Conservation (phyloP, 1,140 invertebrate species). For the Hylyphantes graminicola region DNA sequence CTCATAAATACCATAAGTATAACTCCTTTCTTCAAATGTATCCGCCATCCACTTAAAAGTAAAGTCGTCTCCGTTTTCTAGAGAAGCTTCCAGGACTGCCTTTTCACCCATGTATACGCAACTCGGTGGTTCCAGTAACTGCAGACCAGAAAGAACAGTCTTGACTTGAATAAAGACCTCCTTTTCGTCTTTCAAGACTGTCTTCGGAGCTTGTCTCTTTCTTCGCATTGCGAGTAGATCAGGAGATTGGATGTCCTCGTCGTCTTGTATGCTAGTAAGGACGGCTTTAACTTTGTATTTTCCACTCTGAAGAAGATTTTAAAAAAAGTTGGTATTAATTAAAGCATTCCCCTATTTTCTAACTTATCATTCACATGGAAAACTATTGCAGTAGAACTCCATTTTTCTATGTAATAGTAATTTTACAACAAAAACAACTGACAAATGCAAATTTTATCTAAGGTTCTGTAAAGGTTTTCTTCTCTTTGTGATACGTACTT, state of each 20-base stretch:
- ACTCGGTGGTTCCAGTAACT: neutral
- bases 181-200: neutral
- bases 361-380: neutral
- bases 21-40: neutral
- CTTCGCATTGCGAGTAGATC: too few relatives aligned
- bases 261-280: conserved; percentile 11
- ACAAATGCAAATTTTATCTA: too few relatives aligned
- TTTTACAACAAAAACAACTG: too few relatives aligned
- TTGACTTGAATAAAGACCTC: neutral
- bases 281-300: conserved; percentile 19
- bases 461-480: too few relatives aligned
- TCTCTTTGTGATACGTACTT: too few relatives aligned
- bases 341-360: too few relatives aligned
- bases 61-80: conserved; percentile 10
- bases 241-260: neutral
- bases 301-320: conserved; percentile 16
- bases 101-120: neutral
- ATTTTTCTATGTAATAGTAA: neutral
- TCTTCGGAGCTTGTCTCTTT: too few relatives aligned
- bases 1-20: conserved; percentile 11
- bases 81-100: neutral
- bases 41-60: conserved; percentile 16
- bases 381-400: neutral
- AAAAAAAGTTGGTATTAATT: too few relatives aligned
- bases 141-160: neutral